Percentiles rank a stretch among this genome's conserved stretches.
Evolutionary conservation across 2,888 invertebrate genomes (phyloP).

Genomic region (Prosopocoilus inquinatus): DNA sequence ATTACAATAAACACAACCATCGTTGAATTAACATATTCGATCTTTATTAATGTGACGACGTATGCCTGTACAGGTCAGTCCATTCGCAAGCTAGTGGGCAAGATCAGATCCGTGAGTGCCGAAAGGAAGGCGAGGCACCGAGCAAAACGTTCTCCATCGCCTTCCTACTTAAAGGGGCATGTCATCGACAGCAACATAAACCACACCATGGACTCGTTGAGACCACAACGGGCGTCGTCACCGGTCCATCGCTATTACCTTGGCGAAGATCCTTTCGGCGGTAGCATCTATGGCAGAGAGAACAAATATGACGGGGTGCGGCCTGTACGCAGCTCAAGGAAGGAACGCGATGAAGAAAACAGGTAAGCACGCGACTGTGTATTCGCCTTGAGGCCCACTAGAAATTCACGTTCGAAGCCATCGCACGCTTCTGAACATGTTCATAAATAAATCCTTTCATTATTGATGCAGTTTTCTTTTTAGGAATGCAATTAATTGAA

Average conservation of each 20-base stretch:
- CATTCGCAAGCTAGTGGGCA: constrained; percentile 77
- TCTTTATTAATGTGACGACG: background rate
- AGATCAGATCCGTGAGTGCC: constrained; percentile 74
- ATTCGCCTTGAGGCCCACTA: background rate
- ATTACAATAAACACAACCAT: background rate
- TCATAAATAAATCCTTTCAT: too few relatives aligned
- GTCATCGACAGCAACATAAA: constrained; percentile 55
- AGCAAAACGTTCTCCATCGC: constrained; percentile 59
- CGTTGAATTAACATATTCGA: background rate
- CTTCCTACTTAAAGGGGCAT: constrained; percentile 58
- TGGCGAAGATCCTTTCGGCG: constrained; percentile 83
- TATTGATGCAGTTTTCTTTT: too few relatives aligned
- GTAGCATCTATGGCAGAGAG: constrained; percentile 80
- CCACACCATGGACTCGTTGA: constrained; percentile 25
- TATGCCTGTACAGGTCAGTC: constrained; percentile 66
- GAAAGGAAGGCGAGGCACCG: constrained; percentile 64
- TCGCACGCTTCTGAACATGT: background rate
- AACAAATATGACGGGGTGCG: constrained; percentile 75
- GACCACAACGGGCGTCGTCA: constrained; percentile 8
- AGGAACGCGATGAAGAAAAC: constrained; percentile 49
- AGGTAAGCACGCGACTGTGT: constrained; percentile 45
- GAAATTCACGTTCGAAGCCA: background rate
- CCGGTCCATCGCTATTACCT: constrained; percentile 79
- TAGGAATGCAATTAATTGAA: too few relatives aligned
- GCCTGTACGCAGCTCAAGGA: constrained; percentile 47